phyloP scores from a whole-genome alignment of 2,113 vertebrate species.

The Scytalopus superciliaris region DNA sequence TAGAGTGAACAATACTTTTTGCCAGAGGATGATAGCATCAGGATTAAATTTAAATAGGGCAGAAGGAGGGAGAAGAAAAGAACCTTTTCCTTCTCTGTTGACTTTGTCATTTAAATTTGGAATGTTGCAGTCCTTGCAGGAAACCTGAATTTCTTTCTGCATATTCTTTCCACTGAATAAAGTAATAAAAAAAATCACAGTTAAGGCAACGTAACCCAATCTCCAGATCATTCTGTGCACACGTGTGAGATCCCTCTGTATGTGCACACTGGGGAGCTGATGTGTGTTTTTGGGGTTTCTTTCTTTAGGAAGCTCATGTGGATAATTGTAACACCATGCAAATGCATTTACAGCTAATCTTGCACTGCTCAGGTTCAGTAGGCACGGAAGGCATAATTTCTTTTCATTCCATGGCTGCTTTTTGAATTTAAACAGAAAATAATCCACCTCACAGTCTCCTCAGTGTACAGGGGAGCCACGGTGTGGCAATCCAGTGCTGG shows the following conservation, averaged over 20 bases:
- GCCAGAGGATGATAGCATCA: not conserved
- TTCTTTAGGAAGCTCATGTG: not conserved
- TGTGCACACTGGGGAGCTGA: not conserved
- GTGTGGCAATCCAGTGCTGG: accelerated
- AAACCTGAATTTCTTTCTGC: not conserved
- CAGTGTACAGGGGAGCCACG: not conserved
- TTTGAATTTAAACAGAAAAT: not conserved
- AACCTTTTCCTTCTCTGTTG: not conserved
- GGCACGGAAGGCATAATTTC: not conserved
- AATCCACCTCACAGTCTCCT: not conserved
- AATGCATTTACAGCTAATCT: not conserved
- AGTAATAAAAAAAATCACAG: not conserved
- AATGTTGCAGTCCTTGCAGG: not conserved
- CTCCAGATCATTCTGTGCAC: not conserved
- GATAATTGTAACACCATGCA: not conserved
- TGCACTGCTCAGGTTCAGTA: not conserved
- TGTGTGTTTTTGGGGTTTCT: not conserved
- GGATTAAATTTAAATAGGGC: not conserved
- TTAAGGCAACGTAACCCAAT: not conserved
- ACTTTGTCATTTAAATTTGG: not conserved
- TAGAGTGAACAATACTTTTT: not conserved
- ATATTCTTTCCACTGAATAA: not conserved
- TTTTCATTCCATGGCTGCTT: not conserved
- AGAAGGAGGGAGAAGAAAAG: not conserved
- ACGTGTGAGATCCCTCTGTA: not conserved